These are phyloP conservation scores for Acrobasis consociella DNA, from an alignment of 2,888 invertebrate species.

Conservation along the genomic window DNA sequence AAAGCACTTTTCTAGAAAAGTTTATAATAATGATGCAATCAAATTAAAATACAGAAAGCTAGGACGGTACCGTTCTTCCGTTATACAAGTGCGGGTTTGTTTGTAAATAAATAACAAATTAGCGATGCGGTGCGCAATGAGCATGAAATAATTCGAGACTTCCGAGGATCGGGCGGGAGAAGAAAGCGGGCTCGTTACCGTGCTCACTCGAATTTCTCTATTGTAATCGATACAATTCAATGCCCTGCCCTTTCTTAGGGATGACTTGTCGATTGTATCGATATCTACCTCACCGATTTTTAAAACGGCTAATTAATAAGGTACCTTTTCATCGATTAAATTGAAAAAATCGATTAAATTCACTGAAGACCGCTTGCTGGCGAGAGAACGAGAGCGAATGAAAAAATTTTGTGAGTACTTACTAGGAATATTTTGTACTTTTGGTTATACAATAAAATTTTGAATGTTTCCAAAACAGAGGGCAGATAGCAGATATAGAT, in stretches of 20 bases:
- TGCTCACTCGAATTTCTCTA: conserved; percentile 21
- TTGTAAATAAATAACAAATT: conserved; percentile 14
- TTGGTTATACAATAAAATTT: too few relatives aligned
- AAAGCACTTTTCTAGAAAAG: too few relatives aligned
- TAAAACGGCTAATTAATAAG: too few relatives aligned
- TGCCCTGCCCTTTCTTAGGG: background rate
- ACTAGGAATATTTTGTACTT: too few relatives aligned
- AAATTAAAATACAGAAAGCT: conserved; percentile 4
- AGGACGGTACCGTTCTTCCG: conserved; percentile 1
- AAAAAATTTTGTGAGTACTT: too few relatives aligned
- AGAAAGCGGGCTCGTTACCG: conserved; percentile 29
- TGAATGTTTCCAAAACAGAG: too few relatives aligned
- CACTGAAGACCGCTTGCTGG: too few relatives aligned
- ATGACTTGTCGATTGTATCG: background rate
- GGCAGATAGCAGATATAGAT: too few relatives aligned
- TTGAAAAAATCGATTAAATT: too few relatives aligned
- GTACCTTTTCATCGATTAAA: too few relatives aligned
- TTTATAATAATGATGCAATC: conserved; percentile 1
- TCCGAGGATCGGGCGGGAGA: conserved; percentile 22
- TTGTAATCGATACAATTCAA: conserved; percentile 6
- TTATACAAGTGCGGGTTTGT: conserved; percentile 17
- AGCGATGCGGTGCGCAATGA: conserved; percentile 8
- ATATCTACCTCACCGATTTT: background rate
- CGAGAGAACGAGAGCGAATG: too few relatives aligned
- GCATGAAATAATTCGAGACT: conserved; percentile 17